Percentiles rank a stretch among this genome's conserved stretches.
phyloP scores from a whole-genome alignment of 2,888 invertebrate genomes.

The Pyrgus malvae region DNA sequence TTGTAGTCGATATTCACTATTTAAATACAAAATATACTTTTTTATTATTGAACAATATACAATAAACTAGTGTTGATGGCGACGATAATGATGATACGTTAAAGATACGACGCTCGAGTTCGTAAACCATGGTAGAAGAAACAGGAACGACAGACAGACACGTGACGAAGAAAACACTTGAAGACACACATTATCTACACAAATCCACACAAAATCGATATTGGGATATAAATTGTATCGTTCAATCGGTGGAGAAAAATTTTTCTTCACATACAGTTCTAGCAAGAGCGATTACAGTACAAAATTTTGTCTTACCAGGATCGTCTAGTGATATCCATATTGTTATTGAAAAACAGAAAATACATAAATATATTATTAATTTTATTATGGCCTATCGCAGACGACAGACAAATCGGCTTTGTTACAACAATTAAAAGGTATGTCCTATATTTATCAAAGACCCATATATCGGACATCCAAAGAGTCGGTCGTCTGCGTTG shows the following conservation, averaged over 20 bases:
- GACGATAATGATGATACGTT: too few species aligned
- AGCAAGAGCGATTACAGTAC: constrained; percentile 33
- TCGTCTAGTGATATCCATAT: constrained; percentile 74
- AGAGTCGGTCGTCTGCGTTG: constrained; percentile 11
- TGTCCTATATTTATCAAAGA: neutral
- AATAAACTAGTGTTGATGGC: too few species aligned
- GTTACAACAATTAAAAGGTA: neutral
- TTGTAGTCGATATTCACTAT: too few species aligned
- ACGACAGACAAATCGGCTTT: neutral
- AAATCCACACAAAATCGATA: constrained; percentile 19
- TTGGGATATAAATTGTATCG: constrained; percentile 17
- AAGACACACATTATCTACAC: constrained; percentile 24
- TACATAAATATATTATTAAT: constrained; percentile 48
- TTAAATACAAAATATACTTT: too few species aligned
- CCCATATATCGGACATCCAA: neutral
- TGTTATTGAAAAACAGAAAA: constrained; percentile 76
- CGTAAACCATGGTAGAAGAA: constrained; percentile 34
- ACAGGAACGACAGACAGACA: constrained; percentile 28
- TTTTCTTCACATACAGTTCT: constrained; percentile 28
- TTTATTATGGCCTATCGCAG: constrained; percentile 26
- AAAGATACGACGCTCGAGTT: constrained; percentile 30
- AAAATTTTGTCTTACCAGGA: constrained; percentile 66
- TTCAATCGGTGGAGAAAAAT: constrained; percentile 8
- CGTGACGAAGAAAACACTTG: constrained; percentile 19
- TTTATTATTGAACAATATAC: too few species aligned